Percentiles rank a stretch among this genome's conserved stretches.
Evolutionary conservation across 2,113 vertebrate species (phyloP).

Genomic region (Pungitius pungitius): DNA sequence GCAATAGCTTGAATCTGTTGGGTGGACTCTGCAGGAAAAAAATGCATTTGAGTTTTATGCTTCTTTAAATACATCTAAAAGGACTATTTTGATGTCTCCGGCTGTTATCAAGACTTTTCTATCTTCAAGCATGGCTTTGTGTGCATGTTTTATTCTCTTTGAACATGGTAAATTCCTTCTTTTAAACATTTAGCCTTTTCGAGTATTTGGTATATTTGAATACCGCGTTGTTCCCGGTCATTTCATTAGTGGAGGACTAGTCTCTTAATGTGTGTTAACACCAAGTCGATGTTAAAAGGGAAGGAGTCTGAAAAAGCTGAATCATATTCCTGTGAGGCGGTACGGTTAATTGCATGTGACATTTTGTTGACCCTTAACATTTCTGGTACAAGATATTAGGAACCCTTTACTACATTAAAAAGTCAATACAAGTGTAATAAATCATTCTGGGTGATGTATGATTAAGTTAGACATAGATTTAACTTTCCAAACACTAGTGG

Average conservation of each 20-base stretch:
- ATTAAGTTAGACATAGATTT: constrained; percentile 66
- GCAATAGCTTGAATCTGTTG: too few species aligned
- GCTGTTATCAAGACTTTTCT: background rate
- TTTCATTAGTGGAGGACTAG: background rate
- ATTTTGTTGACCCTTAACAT: constrained; percentile 54
- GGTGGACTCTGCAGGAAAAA: too few species aligned
- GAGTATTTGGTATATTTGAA: background rate
- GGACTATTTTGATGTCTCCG: background rate
- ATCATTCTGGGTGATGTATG: constrained; percentile 43
- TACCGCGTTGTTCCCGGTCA: background rate
- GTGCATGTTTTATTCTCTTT: background rate
- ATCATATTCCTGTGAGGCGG: background rate
- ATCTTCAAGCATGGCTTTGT: background rate
- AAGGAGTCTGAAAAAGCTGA: constrained; percentile 14
- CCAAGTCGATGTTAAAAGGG: background rate
- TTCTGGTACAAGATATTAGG: constrained; percentile 33
- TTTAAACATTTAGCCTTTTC: background rate
- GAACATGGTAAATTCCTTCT: background rate
- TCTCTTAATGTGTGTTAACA: too few species aligned
- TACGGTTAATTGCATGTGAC: constrained; percentile 45
- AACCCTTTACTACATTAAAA: constrained; percentile 49
- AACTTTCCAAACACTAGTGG: constrained; percentile 67
- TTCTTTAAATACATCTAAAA: background rate
- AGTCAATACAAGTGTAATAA: constrained; percentile 40
- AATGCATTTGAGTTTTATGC: background rate